Evolutionary conservation across 2,113 vertebrate species (phyloP).

Genomic region (Abramis brama): DNA sequence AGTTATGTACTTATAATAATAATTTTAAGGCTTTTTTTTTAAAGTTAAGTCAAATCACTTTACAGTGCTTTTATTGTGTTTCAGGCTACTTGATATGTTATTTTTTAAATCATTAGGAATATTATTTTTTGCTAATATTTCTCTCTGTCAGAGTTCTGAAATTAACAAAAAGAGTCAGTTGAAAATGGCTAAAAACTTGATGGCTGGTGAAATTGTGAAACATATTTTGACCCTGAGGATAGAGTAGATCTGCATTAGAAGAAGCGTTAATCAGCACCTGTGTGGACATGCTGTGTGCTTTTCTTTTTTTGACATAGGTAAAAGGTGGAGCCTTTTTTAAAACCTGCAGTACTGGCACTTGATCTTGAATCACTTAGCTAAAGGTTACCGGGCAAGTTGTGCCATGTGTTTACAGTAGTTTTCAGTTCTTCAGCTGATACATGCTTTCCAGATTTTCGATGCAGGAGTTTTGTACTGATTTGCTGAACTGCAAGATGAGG

Average conservation of each 20-base stretch:
- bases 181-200: background rate
- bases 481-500: slow-evolving; percentile 32
- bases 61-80: no score
- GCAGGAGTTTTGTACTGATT: background rate
- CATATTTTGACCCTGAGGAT: slow-evolving; percentile 3
- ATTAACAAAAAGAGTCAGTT: background rate
- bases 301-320: background rate
- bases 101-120: no score
- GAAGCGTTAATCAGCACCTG: background rate
- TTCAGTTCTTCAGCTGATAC: background rate
- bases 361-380: background rate
- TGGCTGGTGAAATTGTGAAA: background rate
- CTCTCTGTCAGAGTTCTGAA: background rate
- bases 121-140: background rate
- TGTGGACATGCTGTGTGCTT: slow-evolving; percentile 34
- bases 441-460: background rate
- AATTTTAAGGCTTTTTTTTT: no score
- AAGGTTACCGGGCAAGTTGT: background rate
- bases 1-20: no score
- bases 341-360: slow-evolving; percentile 18
- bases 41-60: no score
- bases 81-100: no score
- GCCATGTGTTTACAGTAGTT: background rate
- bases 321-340: slow-evolving; percentile 37
- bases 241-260: background rate